phyloP scores from a whole-genome alignment of 2,113 vertebrate genomes.

The Ivindomyrus marchei region DNA sequence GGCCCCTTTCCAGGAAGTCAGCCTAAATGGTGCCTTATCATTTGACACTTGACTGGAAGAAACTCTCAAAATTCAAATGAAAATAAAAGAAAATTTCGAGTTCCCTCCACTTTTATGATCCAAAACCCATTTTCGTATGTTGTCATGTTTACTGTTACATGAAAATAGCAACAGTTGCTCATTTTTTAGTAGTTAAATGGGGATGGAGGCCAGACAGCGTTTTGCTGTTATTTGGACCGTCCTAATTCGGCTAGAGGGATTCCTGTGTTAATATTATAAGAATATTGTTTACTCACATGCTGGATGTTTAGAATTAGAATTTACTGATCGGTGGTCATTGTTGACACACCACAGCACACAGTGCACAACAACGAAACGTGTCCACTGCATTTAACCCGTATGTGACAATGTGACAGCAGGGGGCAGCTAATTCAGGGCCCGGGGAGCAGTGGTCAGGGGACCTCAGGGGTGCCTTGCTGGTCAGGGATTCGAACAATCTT shows the following conservation, averaged over 20 bases:
- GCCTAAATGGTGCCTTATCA: neutral
- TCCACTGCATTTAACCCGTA: too few relatives aligned
- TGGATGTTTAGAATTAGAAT: neutral
- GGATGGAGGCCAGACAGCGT: neutral
- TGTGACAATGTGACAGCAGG: too few relatives aligned
- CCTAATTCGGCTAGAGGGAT: neutral
- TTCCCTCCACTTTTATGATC: neutral
- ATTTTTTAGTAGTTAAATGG: neutral
- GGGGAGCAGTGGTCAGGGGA: too few relatives aligned
- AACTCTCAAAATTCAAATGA: neutral
- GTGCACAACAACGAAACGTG: too few relatives aligned
- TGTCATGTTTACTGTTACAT: neutral
- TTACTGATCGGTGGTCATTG: too few relatives aligned
- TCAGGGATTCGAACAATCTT: too few relatives aligned
- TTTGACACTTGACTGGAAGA: neutral
- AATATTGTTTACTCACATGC: neutral
- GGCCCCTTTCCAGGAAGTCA: neutral
- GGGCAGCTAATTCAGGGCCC: too few relatives aligned
- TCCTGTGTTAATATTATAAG: neutral
- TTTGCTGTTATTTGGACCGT: neutral
- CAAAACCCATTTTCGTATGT: neutral
- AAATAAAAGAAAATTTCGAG: neutral
- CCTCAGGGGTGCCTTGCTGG: too few relatives aligned
- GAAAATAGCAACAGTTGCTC: neutral
- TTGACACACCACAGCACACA: too few relatives aligned